Conservation (phyloP, 2,888 invertebrate species). For the Eristalinus aeneus region DNA sequence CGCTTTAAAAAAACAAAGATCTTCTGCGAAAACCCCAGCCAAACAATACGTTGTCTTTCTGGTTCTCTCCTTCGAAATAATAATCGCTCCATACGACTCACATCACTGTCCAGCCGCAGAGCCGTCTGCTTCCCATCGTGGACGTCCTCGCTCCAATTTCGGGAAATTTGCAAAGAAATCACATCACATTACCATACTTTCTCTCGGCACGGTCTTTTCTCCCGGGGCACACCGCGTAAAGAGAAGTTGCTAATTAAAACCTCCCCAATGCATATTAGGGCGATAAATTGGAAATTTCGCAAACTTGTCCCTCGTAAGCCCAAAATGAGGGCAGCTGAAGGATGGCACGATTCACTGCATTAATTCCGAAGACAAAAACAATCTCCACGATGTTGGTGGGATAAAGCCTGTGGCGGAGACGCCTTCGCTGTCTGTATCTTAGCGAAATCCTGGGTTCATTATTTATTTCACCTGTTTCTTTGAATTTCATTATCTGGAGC, state of each 20-base stretch:
- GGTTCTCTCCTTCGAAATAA: neutral
- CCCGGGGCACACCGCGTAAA: neutral
- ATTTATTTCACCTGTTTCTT: conserved; percentile 65
- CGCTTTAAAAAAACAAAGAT: neutral
- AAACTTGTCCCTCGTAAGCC: neutral
- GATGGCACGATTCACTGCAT: neutral
- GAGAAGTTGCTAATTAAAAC: conserved; percentile 45
- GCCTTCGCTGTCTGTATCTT: neutral
- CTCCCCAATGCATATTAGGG: conserved; percentile 36
- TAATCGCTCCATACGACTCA: neutral
- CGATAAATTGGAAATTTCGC: conserved; percentile 29
- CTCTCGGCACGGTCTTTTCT: neutral
- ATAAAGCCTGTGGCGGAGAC: neutral
- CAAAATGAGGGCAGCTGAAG: neutral
- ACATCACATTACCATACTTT: neutral
- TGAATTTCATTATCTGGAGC: conserved; percentile 55
- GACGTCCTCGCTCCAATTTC: neutral
- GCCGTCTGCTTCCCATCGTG: too few relatives aligned
- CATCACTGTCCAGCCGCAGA: too few relatives aligned
- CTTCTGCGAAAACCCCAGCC: neutral
- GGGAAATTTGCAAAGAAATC: neutral
- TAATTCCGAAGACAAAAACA: conserved; percentile 14
- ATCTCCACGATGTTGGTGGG: neutral
- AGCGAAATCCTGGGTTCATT: conserved; percentile 22
- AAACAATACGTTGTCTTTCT: neutral